Evolutionary conservation across 64 coral and sea anemone species (phyloP).

Genomic region (Stylophora pistillata): DNA sequence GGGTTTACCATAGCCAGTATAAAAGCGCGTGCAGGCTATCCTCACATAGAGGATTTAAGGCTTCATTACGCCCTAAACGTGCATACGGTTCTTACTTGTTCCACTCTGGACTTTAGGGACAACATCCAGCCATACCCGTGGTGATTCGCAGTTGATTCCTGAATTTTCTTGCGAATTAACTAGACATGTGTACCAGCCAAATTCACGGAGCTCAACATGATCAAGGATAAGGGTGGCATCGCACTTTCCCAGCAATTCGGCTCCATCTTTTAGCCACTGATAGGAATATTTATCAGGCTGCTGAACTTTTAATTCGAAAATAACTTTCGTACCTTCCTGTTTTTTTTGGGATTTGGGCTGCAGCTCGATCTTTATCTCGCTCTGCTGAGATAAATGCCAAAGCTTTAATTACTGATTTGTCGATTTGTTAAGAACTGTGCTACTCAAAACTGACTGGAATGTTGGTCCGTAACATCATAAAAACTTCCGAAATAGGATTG

Average conservation of each 20-base stretch:
- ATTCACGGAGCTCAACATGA: background rate
- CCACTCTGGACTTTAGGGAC: background rate
- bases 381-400: no score
- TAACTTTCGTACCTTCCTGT: background rate
- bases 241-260: background rate
- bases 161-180: background rate
- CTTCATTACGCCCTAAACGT: no score
- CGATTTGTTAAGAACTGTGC: no score
- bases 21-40: no score
- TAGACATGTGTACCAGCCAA: background rate
- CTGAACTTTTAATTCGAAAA: background rate
- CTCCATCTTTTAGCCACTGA: slow-evolving; percentile 1
- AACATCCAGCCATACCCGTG: background rate
- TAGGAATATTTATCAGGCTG: background rate
- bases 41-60: no score
- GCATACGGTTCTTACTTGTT: background rate
- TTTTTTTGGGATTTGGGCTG: background rate
- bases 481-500: no score
- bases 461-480: no score
- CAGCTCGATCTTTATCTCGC: background rate
- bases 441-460: no score
- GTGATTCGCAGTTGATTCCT: background rate
- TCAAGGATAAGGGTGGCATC: background rate
- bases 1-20: no score
- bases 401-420: no score